Conservation (phyloP, 1,140 invertebrate genomes). For the Cyphomyrmex costatus region DNA sequence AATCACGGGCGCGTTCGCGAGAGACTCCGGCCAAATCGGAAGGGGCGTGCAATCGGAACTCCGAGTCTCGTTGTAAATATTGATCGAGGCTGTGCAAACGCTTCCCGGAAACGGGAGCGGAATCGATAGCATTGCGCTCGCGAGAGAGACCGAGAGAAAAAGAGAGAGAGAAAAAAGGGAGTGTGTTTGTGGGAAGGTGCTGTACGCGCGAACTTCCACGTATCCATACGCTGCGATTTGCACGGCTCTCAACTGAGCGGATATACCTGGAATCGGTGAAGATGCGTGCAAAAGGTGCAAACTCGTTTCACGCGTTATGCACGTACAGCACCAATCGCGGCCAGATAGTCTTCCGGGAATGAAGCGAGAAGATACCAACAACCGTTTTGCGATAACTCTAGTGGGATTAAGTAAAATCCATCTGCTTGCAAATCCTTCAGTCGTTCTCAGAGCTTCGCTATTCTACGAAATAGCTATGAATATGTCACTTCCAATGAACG, state of each 20-base stretch:
- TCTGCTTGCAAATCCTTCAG: neutral
- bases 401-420: neutral
- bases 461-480: neutral
- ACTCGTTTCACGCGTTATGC: conserved; percentile 63
- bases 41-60: conserved; percentile 63
- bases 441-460: neutral
- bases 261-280: conserved; percentile 68
- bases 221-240: conserved; percentile 34
- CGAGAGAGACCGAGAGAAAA: neutral
- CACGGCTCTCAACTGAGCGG: conserved; percentile 36
- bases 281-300: conserved; percentile 45
- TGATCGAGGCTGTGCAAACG: conserved; percentile 63
- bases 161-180: neutral
- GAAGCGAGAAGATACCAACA: conserved; percentile 41
- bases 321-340: conserved; percentile 67
- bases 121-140: conserved; percentile 48
- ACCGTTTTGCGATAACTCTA: conserved; percentile 10
- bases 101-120: conserved; percentile 56
- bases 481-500: neutral
- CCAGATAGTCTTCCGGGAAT: conserved; percentile 72
- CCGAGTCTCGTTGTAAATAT: conserved; percentile 66
- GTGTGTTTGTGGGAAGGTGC: neutral
- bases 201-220: conserved; percentile 40
- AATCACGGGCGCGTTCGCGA: conserved; percentile 51
- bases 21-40: conserved; percentile 54